These are phyloP conservation scores for Hemicordylus capensis DNA, from an alignment of 2,113 vertebrate genomes.

Conservation along the genomic window DNA sequence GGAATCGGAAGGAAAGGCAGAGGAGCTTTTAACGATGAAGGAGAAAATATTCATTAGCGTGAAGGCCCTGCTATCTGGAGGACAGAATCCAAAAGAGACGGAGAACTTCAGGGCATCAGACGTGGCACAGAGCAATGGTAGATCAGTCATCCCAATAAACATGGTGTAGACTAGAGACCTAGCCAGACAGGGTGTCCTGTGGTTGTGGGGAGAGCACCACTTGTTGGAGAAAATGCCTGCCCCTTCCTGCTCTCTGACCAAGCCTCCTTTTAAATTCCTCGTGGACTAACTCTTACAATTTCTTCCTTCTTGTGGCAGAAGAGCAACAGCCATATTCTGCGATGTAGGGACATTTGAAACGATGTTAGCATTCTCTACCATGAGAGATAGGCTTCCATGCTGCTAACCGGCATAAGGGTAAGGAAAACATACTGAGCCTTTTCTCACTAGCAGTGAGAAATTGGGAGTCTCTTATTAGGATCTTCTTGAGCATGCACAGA, in stretches of 20 bases:
- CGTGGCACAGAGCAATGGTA: not conserved
- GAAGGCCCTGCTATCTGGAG: rapidly evolving
- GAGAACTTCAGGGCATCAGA: not conserved
- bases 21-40: not conserved
- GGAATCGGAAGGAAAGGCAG: not conserved
- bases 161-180: not conserved
- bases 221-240: not conserved
- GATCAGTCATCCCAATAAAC: not conserved
- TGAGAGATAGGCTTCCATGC: no score
- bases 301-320: not conserved
- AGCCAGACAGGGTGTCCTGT: not conserved
- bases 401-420: not conserved
- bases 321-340: not conserved
- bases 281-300: not conserved
- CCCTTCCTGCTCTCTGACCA: no score
- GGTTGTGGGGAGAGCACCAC: not conserved
- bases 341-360: no score
- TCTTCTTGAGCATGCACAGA: not conserved
- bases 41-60: not conserved
- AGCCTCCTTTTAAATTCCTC: not conserved
- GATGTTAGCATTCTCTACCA: no score
- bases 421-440: no score
- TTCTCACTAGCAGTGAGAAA: no score
- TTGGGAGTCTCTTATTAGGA: not conserved
- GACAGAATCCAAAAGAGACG: not conserved